phyloP scores from a whole-genome alignment of 2,888 invertebrate species.

The Dicranocentrus wangi region DNA sequence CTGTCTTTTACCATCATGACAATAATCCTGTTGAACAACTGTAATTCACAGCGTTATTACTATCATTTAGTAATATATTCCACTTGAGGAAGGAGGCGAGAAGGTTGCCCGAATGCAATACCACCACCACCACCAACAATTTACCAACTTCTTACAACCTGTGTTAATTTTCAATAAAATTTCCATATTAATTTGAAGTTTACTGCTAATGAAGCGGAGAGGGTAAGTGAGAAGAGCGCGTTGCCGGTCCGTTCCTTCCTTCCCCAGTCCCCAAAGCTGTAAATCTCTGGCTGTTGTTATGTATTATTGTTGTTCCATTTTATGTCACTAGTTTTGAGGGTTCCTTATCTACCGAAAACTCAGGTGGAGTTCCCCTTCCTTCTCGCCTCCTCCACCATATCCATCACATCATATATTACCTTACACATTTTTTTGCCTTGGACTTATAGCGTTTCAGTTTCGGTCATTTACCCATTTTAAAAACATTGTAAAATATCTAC shows the following conservation, averaged over 20 bases:
- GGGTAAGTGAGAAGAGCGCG: constrained; percentile 48
- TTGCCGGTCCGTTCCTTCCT: constrained; percentile 48
- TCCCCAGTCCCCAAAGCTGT: constrained; percentile 21
- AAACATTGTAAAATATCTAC: constrained; percentile 49
- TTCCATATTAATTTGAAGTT: constrained; percentile 61
- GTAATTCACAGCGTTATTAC: neutral
- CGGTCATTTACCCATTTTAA: constrained; percentile 51
- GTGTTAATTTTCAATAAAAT: constrained; percentile 46
- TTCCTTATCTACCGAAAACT: constrained; percentile 50
- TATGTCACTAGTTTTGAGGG: constrained; percentile 54
- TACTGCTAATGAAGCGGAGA: constrained; percentile 63
- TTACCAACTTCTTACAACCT: too few species aligned
- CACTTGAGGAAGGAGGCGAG: neutral
- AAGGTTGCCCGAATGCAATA: neutral
- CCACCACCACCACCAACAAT: too few species aligned
- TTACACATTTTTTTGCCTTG: too few species aligned
- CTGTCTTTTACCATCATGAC: neutral
- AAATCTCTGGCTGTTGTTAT: constrained; percentile 39
- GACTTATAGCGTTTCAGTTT: too few species aligned
- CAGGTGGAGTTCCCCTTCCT: neutral
- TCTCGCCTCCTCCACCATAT: too few species aligned
- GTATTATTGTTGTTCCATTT: constrained; percentile 9
- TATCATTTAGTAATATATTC: neutral
- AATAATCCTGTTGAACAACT: neutral
- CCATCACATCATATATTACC: too few species aligned